phyloP scores from a whole-genome alignment of 2,888 invertebrate genomes.

The Eugnorisma glareosa region DNA sequence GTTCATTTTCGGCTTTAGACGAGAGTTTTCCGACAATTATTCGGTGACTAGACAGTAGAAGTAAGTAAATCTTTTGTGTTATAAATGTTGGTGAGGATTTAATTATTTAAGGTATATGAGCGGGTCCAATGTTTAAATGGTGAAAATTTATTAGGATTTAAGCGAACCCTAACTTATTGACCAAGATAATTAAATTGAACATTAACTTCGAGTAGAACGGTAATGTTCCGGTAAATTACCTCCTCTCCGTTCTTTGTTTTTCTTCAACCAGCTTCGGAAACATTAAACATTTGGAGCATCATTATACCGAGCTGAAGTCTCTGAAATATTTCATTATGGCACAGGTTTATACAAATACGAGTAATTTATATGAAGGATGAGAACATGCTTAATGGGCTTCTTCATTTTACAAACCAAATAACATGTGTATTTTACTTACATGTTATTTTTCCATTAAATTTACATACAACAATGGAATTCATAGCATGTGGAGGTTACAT shows the following conservation, averaged over 20 bases:
- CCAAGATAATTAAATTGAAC: conserved; percentile 59
- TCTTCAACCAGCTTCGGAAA: conserved; percentile 43
- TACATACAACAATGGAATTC: neutral
- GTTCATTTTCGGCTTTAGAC: conserved; percentile 51
- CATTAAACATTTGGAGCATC: conserved; percentile 38
- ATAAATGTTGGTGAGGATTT: conserved; percentile 23
- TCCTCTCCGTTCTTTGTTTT: conserved; percentile 44
- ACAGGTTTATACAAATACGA: conserved; percentile 28
- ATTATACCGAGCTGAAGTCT: conserved; percentile 22
- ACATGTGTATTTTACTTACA: neutral
- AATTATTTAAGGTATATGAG: conserved; percentile 22
- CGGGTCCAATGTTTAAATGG: conserved; percentile 22
- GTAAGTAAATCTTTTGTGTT: conserved; percentile 31
- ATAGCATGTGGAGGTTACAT: neutral
- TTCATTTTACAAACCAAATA: conserved; percentile 11
- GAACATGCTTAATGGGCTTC: conserved; percentile 1
- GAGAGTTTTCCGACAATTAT: conserved; percentile 51
- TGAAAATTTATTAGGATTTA: conserved; percentile 49
- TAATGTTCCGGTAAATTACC: conserved; percentile 52
- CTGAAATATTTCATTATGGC: conserved; percentile 31
- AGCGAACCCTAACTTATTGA: conserved; percentile 58
- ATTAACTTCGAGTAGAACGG: conserved; percentile 48
- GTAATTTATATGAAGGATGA: conserved; percentile 14
- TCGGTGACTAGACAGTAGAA: conserved; percentile 41
- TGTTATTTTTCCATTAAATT: conserved; percentile 6